Conservation (phyloP, 30 jellyfish, hydroid and myxozoan species). For the Sanderia malayensis region DNA sequence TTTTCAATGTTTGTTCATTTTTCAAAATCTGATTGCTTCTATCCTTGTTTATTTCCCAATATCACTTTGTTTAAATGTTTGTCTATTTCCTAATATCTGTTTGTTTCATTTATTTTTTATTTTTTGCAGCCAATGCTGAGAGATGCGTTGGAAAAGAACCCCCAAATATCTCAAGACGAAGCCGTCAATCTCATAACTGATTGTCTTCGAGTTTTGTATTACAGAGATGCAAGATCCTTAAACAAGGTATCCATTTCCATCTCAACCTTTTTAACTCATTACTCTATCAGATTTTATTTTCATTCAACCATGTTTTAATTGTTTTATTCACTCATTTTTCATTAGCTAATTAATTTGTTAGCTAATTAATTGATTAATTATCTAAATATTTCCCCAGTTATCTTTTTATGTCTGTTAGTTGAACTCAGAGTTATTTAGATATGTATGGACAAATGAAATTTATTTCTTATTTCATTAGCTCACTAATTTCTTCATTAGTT, state of each 20-base stretch:
- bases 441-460: no score
- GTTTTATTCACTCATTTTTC: no score
- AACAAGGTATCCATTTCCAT: constrained; percentile 50
- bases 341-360: neutral
- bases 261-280: neutral
- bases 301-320: neutral
- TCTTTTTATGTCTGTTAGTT: no score
- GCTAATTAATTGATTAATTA: neutral
- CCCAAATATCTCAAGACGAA: constrained; percentile 70
- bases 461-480: no score
- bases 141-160: constrained; percentile 73
- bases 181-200: constrained; percentile 70
- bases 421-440: no score
- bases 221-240: constrained; percentile 84
- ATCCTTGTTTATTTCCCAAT: no score
- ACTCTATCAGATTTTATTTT: neutral
- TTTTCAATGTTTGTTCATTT: no score
- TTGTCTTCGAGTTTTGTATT: constrained; percentile 66
- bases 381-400: neutral
- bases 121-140: constrained; percentile 78
- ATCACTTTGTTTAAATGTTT: no score
- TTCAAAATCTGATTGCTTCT: no score
- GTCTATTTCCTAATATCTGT: no score
- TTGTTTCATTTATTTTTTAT: neutral
- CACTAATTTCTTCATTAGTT: no score